Evolutionary conservation across 2,797 vertebrate species (phyloP).

Genomic region (Characodon lateralis): DNA sequence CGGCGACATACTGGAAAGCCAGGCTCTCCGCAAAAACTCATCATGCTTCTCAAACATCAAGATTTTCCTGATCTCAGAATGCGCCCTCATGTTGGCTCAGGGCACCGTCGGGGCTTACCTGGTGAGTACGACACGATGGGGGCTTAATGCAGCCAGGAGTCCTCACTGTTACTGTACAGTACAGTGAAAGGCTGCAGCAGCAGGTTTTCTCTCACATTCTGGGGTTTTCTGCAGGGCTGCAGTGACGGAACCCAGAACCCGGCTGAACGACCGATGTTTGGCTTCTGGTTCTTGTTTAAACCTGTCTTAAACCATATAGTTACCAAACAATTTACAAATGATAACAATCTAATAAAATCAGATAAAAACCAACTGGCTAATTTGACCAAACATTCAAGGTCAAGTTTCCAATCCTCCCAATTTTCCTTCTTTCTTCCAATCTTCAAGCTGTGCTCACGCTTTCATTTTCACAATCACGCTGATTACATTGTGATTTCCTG

Average conservation of each 20-base stretch:
- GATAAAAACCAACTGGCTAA: slow-evolving; percentile 4
- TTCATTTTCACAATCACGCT: slow-evolving; percentile 26
- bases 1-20: slow-evolving; percentile 81
- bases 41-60: slow-evolving; percentile 97
- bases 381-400: slow-evolving; percentile 56
- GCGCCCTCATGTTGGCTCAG: slow-evolving; percentile 97
- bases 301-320: background rate
- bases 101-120: slow-evolving; percentile 98
- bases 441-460: background rate
- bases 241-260: background rate
- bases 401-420: slow-evolving; percentile 14
- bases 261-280: background rate
- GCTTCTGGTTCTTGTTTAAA: background rate
- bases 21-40: slow-evolving; percentile 82
- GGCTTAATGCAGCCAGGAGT: background rate
- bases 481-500: background rate
- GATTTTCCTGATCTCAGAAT: slow-evolving; percentile 95
- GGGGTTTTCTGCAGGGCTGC: background rate
- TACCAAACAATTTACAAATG: background rate
- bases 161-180: background rate
- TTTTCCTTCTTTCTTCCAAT: background rate
- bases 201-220: background rate
- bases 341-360: background rate
- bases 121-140: slow-evolving; percentile 83
- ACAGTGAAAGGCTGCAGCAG: background rate